Base-by-base conservation (phyloP, 2,888 invertebrate genomes). In the Brenthis daphne region DNA sequence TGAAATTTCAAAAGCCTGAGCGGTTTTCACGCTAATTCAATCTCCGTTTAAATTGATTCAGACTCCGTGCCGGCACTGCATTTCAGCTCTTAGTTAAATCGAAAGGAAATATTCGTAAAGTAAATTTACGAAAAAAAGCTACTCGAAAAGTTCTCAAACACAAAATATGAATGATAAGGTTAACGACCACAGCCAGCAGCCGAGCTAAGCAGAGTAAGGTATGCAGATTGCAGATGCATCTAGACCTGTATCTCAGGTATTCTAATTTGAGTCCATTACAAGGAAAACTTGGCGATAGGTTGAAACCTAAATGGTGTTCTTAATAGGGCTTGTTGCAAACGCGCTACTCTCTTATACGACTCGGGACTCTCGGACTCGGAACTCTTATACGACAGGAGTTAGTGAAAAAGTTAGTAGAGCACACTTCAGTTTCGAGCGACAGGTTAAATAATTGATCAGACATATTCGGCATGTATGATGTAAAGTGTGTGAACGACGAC, bases 191-290 rank as follows among this genome's bases (percentile, higher is more conserved):
- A 37, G 11, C 6, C 37, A 16, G 3, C 53, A 12, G 24, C 60
- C 50, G 50, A 33, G 48, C 48, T 33, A 43, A 43, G 33, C 48
- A 48, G 51, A 16, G 58, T 5, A 58, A 58, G 58, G 65, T 51
- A 66, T 63, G 56, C 51, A 57, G 33, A 69, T 61, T 29, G 57
- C 55, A 53, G 69, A 53, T 20, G 53, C 63, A 43, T 43, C 8
- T 43, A n/a, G 67, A 64, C 61, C 47, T 64, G 67, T 67, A 61
- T 55, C 70, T 55, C 67, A 55, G 70, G 64, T 70, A 70, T 70
- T 67, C 67, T 70, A 70, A 67, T 70, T 64, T 55, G 57, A 55
- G 20, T 33, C 55, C 69, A 29, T 53, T 70, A 67, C 55, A 64
- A 60, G 70, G 67, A 64, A 51, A 64, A 58, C 66, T 57, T 12